These are phyloP conservation scores for Rhyacophila evoluta DNA, from an alignment of 2,888 invertebrate species.

Conservation along the genomic window DNA sequence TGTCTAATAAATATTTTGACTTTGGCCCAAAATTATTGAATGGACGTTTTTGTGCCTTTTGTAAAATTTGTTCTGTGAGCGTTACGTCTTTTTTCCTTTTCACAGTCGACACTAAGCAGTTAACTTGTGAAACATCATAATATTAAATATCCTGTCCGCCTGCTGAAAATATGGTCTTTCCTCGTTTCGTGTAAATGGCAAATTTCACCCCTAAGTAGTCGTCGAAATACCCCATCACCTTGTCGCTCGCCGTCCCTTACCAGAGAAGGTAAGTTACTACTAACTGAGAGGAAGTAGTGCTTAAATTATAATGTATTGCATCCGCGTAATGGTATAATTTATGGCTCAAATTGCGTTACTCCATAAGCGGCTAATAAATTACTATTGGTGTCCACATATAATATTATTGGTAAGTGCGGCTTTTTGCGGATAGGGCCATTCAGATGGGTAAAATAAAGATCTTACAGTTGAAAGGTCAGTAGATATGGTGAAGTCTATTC, in stretches of 20 bases:
- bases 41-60: no score
- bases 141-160: neutral
- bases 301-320: constrained; percentile 54
- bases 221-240: neutral
- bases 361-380: constrained; percentile 43
- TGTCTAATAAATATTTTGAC: no score
- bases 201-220: neutral
- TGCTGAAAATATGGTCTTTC: neutral
- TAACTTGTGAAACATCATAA: no score
- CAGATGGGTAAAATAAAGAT: constrained; percentile 1
- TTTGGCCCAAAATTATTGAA: no score
- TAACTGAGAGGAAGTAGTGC: constrained; percentile 44
- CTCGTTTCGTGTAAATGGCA: constrained; percentile 8
- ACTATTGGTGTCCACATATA: constrained; percentile 46
- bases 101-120: no score
- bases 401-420: constrained; percentile 19
- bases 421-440: neutral
- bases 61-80: no score
- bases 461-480: no score
- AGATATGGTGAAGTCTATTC: no score
- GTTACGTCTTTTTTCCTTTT: no score
- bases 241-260: neutral
- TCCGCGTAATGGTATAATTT: constrained; percentile 53
- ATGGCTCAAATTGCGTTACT: constrained; percentile 36
- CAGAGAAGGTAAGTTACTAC: neutral